A percentile compares a stretch with the other conserved stretches of the same genome.
phyloP scores from a whole-genome alignment of 2,797 vertebrate species.

The Parauchenoglanis punctatus region DNA sequence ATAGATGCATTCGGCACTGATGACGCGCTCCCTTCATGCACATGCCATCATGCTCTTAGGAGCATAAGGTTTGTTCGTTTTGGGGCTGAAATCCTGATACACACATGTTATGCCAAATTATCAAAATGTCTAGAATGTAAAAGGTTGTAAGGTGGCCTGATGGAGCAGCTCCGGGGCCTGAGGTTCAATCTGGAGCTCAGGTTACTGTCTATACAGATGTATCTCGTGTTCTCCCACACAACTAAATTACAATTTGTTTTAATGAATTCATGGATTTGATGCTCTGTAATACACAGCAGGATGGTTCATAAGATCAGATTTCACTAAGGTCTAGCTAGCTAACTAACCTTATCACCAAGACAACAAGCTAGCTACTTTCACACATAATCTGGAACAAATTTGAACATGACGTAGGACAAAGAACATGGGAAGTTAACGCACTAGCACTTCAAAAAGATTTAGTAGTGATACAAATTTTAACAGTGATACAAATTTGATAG shows the following conservation, averaged over 20 bases:
- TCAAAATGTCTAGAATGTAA: not conserved
- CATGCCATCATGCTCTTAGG: not conserved
- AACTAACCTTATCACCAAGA: not conserved
- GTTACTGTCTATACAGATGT: not conserved
- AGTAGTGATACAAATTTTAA: not conserved
- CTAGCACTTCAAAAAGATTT: not conserved
- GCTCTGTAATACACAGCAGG: no score
- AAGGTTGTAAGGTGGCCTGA: not conserved
- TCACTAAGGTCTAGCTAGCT: not conserved
- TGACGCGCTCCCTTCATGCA: not conserved
- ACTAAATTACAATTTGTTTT: no score
- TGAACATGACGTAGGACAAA: not conserved
- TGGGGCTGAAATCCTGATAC: not conserved
- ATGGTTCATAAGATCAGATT: not conserved
- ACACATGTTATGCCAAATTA: not conserved
- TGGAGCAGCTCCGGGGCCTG: not conserved
- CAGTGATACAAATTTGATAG: not conserved
- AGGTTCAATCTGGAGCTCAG: not conserved
- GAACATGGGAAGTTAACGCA: not conserved
- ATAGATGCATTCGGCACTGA: conserved; percentile 13
- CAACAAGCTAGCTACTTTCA: not conserved
- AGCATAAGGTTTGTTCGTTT: not conserved
- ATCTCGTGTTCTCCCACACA: not conserved
- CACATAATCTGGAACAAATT: not conserved
- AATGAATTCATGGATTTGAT: no score